Base-by-base conservation (phyloP, 2,888 invertebrate species). In the Acrocera orbiculus region DNA sequence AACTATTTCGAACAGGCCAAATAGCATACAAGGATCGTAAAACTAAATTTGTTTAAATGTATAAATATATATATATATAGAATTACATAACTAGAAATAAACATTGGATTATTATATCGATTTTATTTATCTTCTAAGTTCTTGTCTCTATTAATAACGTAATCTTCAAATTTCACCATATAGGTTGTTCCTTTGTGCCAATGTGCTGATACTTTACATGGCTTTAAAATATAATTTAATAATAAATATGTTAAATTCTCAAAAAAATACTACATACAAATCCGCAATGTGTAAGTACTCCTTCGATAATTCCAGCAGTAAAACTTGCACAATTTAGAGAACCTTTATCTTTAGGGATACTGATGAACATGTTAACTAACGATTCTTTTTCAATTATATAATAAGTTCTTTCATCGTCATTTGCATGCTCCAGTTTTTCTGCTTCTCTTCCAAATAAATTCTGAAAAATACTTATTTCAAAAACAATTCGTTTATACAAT, bases 101-200 rank as follows among this genome's bases (percentile, higher is more conserved):
- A 19, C 5, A 19, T 19, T 19, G 5, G 19, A 19, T 22, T 22
- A 9, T 22, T 22, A 10, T 7, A 22, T 22, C n/a, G 4, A 10
- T 22, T 22, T 69, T 72, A 82, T 61, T 82, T 73, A 44, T 87
- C 86, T 63, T 92, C 92, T 40, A 90, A 62, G 47, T 85, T 81
- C 55, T 90, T 92, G 54, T 93, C 92, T 47, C 92, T 68, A 4
- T 77, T 67, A 46, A 92, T 80, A 32, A 93, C 92, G 20, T 78
- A 72, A 53, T 93, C 92, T 46, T 95, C 93, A 61, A 95, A 93
- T 61, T 92, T 90, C 7, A 98, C 90, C 86, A 96, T 92, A 55
- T 95, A 98, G 0, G 96, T 95, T 7, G 96, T 96, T 25, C 95
- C 98, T 58, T 96, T 93, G 58, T 98, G 96, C 93, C 95, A 96